phyloP scores from a whole-genome alignment of 1,140 invertebrate genomes.

The Eufriesea mexicana region DNA sequence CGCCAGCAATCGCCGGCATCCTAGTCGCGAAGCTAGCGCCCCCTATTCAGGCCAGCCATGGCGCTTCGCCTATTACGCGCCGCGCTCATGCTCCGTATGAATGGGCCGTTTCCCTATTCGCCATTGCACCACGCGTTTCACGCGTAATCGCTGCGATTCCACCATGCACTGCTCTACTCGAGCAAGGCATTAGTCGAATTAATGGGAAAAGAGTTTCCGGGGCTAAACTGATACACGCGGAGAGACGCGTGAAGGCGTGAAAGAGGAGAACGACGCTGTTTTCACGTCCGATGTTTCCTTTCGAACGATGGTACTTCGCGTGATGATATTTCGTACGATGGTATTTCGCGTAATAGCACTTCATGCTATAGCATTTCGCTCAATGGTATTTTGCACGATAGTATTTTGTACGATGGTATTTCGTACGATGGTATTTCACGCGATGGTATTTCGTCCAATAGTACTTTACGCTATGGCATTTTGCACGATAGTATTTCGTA shows the following conservation, averaged over 20 bases:
- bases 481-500: no score
- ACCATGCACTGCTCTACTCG: neutral
- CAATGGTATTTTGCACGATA: no score
- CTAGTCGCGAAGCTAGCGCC: neutral
- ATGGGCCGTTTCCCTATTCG: neutral
- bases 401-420: no score
- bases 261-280: neutral
- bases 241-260: no score
- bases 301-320: no score
- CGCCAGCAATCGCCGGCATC: neutral
- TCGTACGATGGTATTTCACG: no score
- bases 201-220: neutral
- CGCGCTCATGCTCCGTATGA: neutral
- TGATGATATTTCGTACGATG: no score
- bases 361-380: no score
- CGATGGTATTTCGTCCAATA: no score
- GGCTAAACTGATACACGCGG: no score
- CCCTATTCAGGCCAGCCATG: constrained; percentile 1
- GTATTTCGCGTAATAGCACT: no score
- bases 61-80: neutral
- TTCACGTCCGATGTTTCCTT: neutral
- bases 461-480: no score
- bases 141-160: constrained; percentile 14
- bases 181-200: neutral
- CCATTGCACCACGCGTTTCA: neutral